A percentile compares a stretch with the other conserved stretches of the same genome.
Evolutionary conservation across 64 coral and sea anemone genomes (phyloP).

Genomic region (Porites australiensis): DNA sequence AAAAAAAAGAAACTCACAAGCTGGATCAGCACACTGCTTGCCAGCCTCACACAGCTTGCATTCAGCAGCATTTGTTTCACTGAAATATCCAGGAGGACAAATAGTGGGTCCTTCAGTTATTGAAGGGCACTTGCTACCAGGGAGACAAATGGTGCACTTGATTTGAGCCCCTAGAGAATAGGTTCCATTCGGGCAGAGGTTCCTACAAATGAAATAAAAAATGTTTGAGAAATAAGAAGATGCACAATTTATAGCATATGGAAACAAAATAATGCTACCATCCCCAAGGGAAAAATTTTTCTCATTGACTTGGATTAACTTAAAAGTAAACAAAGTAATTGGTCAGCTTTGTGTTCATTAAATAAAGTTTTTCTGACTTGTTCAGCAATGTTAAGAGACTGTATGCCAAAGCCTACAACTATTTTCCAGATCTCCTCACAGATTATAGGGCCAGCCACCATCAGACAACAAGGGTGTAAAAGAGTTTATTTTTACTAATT

Average conservation of each 20-base stretch:
- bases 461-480: too few relatives aligned
- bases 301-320: too few relatives aligned
- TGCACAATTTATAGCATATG: not conserved
- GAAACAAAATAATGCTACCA: too few relatives aligned
- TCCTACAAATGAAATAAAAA: conserved; percentile 32
- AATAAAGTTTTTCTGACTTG: too few relatives aligned
- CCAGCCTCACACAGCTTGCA: conserved; percentile 93
- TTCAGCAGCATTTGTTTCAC: conserved; percentile 84
- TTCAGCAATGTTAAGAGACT: too few relatives aligned
- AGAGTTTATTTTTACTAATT: too few relatives aligned
- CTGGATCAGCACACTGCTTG: conserved; percentile 92
- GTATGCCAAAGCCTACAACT: too few relatives aligned
- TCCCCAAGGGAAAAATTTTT: too few relatives aligned
- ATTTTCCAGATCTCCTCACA: too few relatives aligned
- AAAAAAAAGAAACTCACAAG: conserved; percentile 57
- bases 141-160: conserved; percentile 79
- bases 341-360: too few relatives aligned
- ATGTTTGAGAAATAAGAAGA: not conserved
- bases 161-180: conserved; percentile 97
- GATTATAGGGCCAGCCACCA: too few relatives aligned
- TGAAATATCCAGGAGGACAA: conserved; percentile 88
- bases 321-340: too few relatives aligned
- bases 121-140: conserved; percentile 75
- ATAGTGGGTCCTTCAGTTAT: conserved; percentile 72
- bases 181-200: conserved; percentile 94